Evolutionary conservation across 2,888 invertebrate species (phyloP).

Genomic region (Oscheius sp.): DNA sequence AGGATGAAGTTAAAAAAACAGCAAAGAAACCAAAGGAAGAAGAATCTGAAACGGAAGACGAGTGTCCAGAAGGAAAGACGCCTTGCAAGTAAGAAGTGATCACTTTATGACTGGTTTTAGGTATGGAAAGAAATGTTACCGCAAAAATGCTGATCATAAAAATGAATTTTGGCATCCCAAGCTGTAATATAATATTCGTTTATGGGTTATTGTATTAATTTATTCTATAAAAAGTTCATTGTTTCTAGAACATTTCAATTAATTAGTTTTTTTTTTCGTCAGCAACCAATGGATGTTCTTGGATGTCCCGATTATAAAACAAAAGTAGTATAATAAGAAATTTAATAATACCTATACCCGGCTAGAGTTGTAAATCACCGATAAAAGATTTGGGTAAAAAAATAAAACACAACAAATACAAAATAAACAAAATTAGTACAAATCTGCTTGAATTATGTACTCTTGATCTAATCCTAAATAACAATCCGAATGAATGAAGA

Average conservation of each 20-base stretch:
- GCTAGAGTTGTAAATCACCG: too few species aligned
- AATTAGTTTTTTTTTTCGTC: too few species aligned
- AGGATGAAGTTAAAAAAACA: slow-evolving; percentile 28
- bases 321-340: too few species aligned
- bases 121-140: slow-evolving; percentile 71
- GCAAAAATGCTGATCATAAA: slow-evolving; percentile 70
- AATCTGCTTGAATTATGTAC: slow-evolving; percentile 42
- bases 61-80: slow-evolving; percentile 33
- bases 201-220: background rate
- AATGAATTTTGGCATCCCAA: slow-evolving; percentile 68
- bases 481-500: slow-evolving; percentile 61
- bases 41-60: background rate
- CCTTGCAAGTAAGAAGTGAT: background rate
- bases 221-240: too few species aligned
- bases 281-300: too few species aligned
- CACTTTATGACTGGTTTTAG: slow-evolving; percentile 52
- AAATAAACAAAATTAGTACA: slow-evolving; percentile 11
- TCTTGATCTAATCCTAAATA: slow-evolving; percentile 67
- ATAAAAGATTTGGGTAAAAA: background rate
- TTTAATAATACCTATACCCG: too few species aligned
- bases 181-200: background rate
- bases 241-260: too few species aligned
- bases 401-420: slow-evolving; percentile 4
- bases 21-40: slow-evolving; percentile 13
- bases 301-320: too few species aligned